Evolutionary conservation across 2,113 vertebrate genomes (phyloP).

Genomic region (Oreotragus oreotragus): DNA sequence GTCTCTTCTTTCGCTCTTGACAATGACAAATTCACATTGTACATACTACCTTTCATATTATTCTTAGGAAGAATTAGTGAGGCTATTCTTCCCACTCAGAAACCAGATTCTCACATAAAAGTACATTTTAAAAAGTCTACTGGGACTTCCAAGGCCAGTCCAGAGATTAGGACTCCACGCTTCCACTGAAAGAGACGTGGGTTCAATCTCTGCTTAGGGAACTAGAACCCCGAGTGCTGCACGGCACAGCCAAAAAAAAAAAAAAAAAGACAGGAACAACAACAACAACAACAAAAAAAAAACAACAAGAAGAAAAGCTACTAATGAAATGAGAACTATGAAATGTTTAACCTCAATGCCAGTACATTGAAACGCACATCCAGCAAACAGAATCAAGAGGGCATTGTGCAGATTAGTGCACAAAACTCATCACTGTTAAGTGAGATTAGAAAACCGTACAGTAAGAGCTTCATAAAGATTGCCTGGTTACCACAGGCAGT

Average conservation of each 20-base stretch:
- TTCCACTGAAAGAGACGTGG: not conserved
- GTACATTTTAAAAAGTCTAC: not conserved
- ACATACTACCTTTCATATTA: not conserved
- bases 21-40: not conserved
- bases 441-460: constrained; percentile 33
- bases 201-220: not conserved
- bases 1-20: not conserved
- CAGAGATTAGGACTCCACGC: not conserved
- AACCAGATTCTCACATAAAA: not conserved
- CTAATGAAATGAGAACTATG: not conserved
- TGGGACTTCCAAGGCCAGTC: not conserved
- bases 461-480: constrained; percentile 33
- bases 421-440: not conserved
- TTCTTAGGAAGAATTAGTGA: not conserved
- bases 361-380: not conserved
- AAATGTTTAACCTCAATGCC: not conserved
- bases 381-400: not conserved
- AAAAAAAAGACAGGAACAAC: too few species aligned
- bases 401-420: not conserved
- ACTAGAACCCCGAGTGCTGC: not conserved
- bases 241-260: not conserved
- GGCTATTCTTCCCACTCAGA: not conserved
- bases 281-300: too few species aligned
- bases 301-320: not conserved
- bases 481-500: not conserved